A percentile compares a stretch with the other conserved stretches of the same genome.
These are phyloP conservation scores for Drymodes brunneopygia DNA, from an alignment of 2,113 vertebrate genomes.

Conservation along the genomic window DNA sequence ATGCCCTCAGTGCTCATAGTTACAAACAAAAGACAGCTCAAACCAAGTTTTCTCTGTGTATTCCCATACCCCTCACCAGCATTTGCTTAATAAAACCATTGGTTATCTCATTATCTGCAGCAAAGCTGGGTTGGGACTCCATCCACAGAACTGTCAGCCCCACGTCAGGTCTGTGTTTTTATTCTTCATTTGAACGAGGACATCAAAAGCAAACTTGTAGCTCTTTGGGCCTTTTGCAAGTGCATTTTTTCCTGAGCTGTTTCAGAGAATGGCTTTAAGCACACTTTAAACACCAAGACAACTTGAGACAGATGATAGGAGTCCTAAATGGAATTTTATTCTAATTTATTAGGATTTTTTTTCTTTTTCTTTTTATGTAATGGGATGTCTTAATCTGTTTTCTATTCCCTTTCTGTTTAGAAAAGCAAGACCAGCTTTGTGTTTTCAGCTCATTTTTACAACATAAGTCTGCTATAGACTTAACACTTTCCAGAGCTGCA, in stretches of 20 bases:
- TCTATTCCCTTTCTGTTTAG: background rate
- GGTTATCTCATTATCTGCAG: background rate
- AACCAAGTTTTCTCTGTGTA: background rate
- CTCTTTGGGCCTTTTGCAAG: background rate
- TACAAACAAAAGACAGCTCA: background rate
- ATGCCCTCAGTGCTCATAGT: no score
- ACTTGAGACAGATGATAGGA: background rate
- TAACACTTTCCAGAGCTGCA: background rate
- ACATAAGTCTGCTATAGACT: background rate
- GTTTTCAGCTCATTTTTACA: background rate
- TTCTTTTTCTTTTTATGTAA: background rate
- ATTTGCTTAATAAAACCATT: background rate
- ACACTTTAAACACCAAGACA: background rate
- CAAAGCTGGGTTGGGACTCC: background rate
- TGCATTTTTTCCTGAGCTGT: background rate
- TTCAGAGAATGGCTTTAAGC: background rate
- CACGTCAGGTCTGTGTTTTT: background rate
- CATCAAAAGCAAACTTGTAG: background rate
- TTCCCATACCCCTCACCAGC: background rate
- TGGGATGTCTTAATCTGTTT: conserved; percentile 26
- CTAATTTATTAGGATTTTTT: background rate
- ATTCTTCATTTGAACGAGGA: background rate
- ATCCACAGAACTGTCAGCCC: background rate
- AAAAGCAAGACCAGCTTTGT: background rate
- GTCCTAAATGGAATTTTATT: conserved; percentile 4